Base-by-base conservation (phyloP, 2,113 vertebrate genomes). In the Spizaetus ornatus region DNA sequence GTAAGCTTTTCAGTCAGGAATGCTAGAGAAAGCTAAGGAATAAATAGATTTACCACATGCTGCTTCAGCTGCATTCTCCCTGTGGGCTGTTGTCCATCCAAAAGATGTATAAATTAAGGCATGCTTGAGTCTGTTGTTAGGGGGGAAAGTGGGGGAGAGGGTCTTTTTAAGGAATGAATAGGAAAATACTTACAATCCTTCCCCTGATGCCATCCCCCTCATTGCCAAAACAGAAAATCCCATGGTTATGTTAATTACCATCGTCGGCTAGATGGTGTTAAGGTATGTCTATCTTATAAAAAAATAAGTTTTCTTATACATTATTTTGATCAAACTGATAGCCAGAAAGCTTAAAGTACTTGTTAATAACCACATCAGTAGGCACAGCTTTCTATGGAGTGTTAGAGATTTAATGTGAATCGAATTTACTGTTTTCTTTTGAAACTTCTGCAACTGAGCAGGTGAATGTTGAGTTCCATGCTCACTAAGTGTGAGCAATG, bases 11-110 rank as follows among this genome's bases (percentile, higher is more conserved):
- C 78, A 93, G 74, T 55, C 43, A 73, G 86, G 89, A 95, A 80
- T 94, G 89, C 50, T 82, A 59, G 59, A 94, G 70, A 93, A 95
- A 70, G 45, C 81, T 85, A 76, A 85, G 81, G 58, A 85, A 76
- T 84, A 95, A 96, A 97, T 88, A 97, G 36, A n/a, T 95, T 93
- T 94, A 91, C 91, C 96, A 80, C 96, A 89, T 71, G 96, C 97
- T 95, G 96, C 47, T 93, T 90, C 48, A 73, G 58, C 91, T 85
- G 52, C 45, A 14, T 89, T 95, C 58, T 94, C 82, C 53, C 19
- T 3, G 1, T 63, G 59, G n/a, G 70, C 59, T 87, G n/a, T 93
- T 82, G 62, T 94, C 78, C 53, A 45, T 89, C 84, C 58, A 56
- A 62, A 82, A 73, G 81, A 29, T 82, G 66, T 94, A 61, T 91